A percentile compares a stretch with the other conserved stretches of the same genome.
These are phyloP conservation scores for Notechis scutatus DNA, from an alignment of 2,113 vertebrate genomes.

Conservation along the genomic window DNA sequence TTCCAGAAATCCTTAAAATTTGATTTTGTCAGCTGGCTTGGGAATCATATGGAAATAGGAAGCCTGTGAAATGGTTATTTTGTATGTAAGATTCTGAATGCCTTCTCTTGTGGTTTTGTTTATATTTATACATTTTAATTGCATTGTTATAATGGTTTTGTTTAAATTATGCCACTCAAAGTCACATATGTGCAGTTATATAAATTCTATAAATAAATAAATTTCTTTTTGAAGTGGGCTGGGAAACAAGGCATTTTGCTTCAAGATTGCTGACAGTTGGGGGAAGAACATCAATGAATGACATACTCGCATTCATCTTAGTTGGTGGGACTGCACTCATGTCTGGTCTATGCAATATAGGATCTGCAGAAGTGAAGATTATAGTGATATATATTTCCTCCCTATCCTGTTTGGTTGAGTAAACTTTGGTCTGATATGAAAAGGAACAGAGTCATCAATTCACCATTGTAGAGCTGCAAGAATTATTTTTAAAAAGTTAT, in stretches of 20 bases:
- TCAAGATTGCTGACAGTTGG: neutral
- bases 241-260: neutral
- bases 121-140: neutral
- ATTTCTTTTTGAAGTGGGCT: neutral
- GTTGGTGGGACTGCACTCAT: neutral
- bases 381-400: neutral
- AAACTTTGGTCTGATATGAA: neutral
- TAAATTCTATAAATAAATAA: neutral
- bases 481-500: neutral
- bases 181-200: neutral
- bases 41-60: neutral
- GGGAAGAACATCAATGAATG: neutral
- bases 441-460: neutral
- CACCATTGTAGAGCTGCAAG: neutral
- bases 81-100: neutral
- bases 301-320: neutral
- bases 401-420: neutral
- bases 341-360: neutral
- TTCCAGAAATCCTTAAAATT: neutral
- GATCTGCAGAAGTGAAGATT: neutral
- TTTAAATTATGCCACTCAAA: neutral
- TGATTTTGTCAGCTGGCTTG: neutral
- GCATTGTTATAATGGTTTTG: neutral
- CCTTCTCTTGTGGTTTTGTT: neutral
- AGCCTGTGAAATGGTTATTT: neutral